Conservation (phyloP, 2,888 invertebrate genomes). For the Drosophila siamana region DNA sequence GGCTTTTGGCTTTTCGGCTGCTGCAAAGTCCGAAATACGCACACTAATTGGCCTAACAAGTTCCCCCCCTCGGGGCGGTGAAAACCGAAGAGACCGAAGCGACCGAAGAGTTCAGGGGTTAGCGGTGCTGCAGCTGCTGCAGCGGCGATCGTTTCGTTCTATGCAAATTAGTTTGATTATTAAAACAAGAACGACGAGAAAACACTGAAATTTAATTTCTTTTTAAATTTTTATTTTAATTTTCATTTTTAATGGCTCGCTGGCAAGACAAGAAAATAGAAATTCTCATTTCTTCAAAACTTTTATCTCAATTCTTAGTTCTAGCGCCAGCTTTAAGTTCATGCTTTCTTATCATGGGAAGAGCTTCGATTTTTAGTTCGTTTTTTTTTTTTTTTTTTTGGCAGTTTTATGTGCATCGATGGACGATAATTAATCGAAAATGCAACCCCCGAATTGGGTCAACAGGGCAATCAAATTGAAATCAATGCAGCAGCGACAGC, state of each 20-base stretch:
- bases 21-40: constrained; percentile 59
- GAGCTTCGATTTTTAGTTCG: neutral
- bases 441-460: constrained; percentile 38
- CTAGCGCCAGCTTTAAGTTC: constrained; percentile 37
- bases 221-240: constrained; percentile 40
- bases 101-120: constrained; percentile 1
- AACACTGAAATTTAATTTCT: constrained; percentile 48
- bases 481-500: neutral
- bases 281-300: neutral
- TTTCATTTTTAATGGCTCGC: constrained; percentile 38
- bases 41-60: constrained; percentile 72
- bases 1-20: constrained; percentile 50
- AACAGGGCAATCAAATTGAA: constrained; percentile 34
- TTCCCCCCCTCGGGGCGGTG: constrained; percentile 22
- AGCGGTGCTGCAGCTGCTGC: constrained; percentile 27
- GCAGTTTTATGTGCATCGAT: constrained; percentile 48
- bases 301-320: constrained; percentile 7
- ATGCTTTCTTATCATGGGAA: constrained; percentile 1
- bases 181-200: constrained; percentile 33
- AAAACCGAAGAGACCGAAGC: too few relatives aligned
- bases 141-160: too few relatives aligned
- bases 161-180: constrained; percentile 65
- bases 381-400: constrained; percentile 19
- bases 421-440: constrained; percentile 40
- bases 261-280: neutral